phyloP scores from a whole-genome alignment of 1,140 invertebrate genomes.

The Euwallacea similis region DNA sequence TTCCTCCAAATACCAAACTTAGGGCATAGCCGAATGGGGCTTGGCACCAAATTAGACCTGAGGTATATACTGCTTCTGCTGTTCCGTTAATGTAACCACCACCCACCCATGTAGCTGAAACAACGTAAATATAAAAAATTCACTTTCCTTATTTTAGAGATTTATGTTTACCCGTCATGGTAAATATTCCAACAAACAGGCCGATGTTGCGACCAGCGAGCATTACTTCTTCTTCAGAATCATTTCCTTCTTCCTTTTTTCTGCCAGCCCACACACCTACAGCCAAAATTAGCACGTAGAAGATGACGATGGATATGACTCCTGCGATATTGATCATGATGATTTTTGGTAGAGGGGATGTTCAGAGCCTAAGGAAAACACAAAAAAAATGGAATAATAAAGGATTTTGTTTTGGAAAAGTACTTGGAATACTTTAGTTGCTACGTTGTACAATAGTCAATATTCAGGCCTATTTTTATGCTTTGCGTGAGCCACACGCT shows the following conservation, averaged over 20 bases:
- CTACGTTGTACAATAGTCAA: no score
- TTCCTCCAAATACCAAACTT: conserved; percentile 90
- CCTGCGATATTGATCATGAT: conserved; percentile 90
- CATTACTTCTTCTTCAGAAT: conserved; percentile 95
- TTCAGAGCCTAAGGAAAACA: no score
- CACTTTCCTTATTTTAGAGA: not conserved
- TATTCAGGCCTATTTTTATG: no score
- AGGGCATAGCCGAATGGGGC: conserved; percentile 96
- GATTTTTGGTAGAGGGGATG: conserved; percentile 19
- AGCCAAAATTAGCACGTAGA: conserved; percentile 88
- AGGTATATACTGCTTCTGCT: conserved; percentile 92
- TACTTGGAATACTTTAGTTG: no score
- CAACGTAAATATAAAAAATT: not conserved
- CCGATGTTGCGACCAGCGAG: conserved; percentile 94
- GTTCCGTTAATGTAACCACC: conserved; percentile 99
- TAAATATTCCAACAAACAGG: conserved; percentile 95
- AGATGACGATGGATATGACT: conserved; percentile 88
- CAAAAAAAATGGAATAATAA: no score
- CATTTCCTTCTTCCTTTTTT: conserved; percentile 83
- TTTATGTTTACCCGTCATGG: conserved; percentile 87
- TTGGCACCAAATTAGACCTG: conserved; percentile 92
- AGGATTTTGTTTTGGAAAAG: no score
- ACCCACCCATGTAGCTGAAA: conserved; percentile 93
- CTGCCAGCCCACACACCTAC: conserved; percentile 95
- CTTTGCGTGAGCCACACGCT: no score